Base-by-base conservation (phyloP, 2,113 vertebrate genomes). In the Talpa occidentalis region DNA sequence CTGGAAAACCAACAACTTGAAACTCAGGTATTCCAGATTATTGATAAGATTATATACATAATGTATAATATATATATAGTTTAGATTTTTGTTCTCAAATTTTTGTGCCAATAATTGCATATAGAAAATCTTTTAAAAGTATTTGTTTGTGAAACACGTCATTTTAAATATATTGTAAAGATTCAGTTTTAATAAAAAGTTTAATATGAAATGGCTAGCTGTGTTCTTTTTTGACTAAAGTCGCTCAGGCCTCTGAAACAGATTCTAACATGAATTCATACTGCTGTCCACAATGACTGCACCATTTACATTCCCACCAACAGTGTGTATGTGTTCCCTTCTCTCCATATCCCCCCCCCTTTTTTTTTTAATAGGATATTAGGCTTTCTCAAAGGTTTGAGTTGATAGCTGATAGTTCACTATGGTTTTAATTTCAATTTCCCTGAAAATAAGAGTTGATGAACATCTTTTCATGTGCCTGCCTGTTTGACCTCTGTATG, bases 141-240 rank as follows among this genome's bases (percentile, higher is more conserved):
- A 97, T 89, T 94, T 95, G 72, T 95, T 95, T 97, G 97, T 98
- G 98, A 96, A 91, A 98, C 87, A 97, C 97, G 96, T 97, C 97
- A 97, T 98, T 98, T 98, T 98, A 97, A 98, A 97, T 97, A 98
- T 97, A 96, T 97, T 98, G 93, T 97, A 96, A 98, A 97, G 96
- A 86, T 76, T 96, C 52, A 0, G 96, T 98, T 98, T 98, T 98
- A 98, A 98, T 98, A 98, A 98, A 97, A 98, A 42, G 0, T 96
- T 98, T 97, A 97, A 88, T 49, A 97, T 92, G 79, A 76, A 96
- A 94, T 82, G 7, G 56, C 35, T 86, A 56, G 40, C 44, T 92
- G 1, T 56, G 14, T 90, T 37, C 80, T 96, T 95, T 72, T 67
- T 64, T 64, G 70, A 2, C 10, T 5, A 26, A 56, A 56, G 47